A percentile compares a stretch with the other conserved stretches of the same genome.
Conservation (phyloP, 2,888 invertebrate genomes). For the Athalia rosae region DNA sequence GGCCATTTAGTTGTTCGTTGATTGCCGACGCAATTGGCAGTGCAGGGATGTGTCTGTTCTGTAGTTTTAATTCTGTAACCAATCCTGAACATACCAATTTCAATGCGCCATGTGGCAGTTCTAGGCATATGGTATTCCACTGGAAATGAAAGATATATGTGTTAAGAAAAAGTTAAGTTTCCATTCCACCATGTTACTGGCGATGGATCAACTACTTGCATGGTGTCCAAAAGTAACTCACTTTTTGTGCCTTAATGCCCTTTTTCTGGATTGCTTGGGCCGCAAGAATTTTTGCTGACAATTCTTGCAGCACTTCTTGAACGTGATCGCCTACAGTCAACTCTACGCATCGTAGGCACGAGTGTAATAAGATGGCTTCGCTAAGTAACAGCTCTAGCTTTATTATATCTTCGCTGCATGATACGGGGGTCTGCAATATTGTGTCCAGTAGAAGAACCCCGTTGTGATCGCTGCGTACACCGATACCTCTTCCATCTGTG, state of each 20-base stretch:
- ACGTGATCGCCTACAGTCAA: constrained; percentile 85
- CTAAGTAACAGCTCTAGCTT: constrained; percentile 90
- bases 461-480: constrained; percentile 92
- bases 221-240: constrained; percentile 69
- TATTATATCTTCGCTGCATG: constrained; percentile 85
- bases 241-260: constrained; percentile 93
- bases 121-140: constrained; percentile 94
- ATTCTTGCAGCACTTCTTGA: constrained; percentile 85
- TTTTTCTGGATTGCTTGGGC: constrained; percentile 85
- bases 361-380: constrained; percentile 90
- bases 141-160: constrained; percentile 66
- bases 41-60: constrained; percentile 89
- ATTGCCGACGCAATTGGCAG: constrained; percentile 93
- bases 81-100: constrained; percentile 87
- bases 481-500: constrained; percentile 87
- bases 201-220: neutral
- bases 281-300: constrained; percentile 84
- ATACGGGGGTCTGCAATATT: constrained; percentile 88
- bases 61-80: constrained; percentile 87
- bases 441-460: constrained; percentile 93
- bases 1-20: constrained; percentile 88
- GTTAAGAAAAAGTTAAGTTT: neutral
- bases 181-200: neutral
- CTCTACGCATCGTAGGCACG: constrained; percentile 85
- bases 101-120: constrained; percentile 86